Conservation (phyloP, 2,797 vertebrate species). For the Cichlasoma orientale region DNA sequence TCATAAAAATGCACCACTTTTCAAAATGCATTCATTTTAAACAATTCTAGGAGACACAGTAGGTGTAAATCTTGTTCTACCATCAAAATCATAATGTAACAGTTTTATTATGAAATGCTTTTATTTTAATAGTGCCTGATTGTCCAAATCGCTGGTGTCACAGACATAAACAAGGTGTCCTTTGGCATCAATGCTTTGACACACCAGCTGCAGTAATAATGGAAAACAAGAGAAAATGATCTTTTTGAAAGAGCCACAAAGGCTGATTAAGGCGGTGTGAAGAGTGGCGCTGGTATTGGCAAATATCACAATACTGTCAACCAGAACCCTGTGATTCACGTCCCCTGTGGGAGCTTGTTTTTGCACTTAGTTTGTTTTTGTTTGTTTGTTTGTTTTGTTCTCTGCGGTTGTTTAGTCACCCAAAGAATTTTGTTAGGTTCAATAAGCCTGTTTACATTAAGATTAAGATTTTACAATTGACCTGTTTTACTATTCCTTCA, state of each 20-base stretch:
- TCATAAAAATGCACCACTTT: background rate
- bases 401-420: background rate
- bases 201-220: background rate
- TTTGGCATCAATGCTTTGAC: background rate
- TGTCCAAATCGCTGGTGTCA: background rate
- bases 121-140: background rate
- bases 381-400: background rate
- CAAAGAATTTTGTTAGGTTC: too few relatives aligned
- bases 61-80: background rate
- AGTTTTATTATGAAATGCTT: background rate
- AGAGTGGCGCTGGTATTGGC: background rate
- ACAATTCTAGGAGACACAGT: background rate
- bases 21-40: background rate
- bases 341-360: background rate
- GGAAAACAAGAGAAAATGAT: background rate
- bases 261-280: background rate
- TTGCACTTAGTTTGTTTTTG: background rate
- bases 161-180: background rate
- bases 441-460: background rate
- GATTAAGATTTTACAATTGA: too few relatives aligned
- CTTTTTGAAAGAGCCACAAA: background rate
- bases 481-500: background rate
- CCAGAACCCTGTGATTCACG: background rate
- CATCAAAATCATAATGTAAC: background rate
- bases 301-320: conserved; percentile 6